phyloP scores from a whole-genome alignment of 1,140 invertebrate genomes.

The Megathymus violae region DNA sequence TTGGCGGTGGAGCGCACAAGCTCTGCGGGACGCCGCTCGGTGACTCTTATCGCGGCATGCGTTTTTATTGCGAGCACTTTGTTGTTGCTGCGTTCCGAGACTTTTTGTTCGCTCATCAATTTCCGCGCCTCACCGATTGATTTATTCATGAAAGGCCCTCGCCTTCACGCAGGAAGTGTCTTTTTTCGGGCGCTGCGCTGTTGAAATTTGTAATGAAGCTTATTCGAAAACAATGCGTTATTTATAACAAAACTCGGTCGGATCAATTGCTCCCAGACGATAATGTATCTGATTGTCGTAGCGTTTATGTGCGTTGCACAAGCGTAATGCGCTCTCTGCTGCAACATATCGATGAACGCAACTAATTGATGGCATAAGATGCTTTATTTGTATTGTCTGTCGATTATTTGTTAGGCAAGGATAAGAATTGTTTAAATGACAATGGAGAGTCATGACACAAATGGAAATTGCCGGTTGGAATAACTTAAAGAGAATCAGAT shows the following conservation, averaged over 20 bases:
- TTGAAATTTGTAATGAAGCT: conserved; percentile 82
- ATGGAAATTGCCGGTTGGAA: conserved; percentile 75
- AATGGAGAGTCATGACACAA: conserved; percentile 71
- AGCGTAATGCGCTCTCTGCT: neutral
- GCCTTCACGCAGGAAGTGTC: conserved; percentile 78
- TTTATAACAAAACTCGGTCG: conserved; percentile 65
- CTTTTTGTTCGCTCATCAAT: conserved; percentile 81
- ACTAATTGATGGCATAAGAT: conserved; percentile 34
- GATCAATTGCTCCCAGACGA: conserved; percentile 41
- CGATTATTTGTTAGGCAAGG: conserved; percentile 45
- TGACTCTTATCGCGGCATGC: conserved; percentile 64
- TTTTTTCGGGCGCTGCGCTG: conserved; percentile 71
- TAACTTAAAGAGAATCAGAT: conserved; percentile 82
- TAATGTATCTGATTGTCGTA: conserved; percentile 41
- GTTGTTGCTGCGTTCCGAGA: conserved; percentile 72
- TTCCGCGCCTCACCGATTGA: conserved; percentile 79
- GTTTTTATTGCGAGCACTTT: conserved; percentile 79
- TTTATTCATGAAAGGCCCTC: conserved; percentile 80
- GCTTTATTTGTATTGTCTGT: conserved; percentile 23
- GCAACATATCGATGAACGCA: conserved; percentile 8
- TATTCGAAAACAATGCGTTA: conserved; percentile 80
- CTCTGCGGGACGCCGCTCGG: conserved; percentile 60
- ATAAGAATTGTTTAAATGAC: conserved; percentile 67
- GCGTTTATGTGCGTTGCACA: neutral
- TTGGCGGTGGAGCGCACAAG: conserved; percentile 56